Conservation (phyloP, 2,888 invertebrate genomes). For the Lingula anatina region DNA sequence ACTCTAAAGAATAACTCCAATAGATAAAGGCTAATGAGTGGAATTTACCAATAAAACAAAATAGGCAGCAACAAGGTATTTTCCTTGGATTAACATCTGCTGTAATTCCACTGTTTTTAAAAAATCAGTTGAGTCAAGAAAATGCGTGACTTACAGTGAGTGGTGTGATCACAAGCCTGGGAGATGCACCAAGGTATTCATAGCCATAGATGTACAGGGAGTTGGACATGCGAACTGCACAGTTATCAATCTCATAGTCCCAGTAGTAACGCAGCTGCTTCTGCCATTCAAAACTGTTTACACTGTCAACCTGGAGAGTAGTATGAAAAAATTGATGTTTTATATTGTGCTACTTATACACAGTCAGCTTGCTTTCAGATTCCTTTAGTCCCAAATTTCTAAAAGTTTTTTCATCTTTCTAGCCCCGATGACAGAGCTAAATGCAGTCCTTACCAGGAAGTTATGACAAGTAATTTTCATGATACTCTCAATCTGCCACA, state of each 20-base stretch:
- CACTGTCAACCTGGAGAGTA: conserved; percentile 48
- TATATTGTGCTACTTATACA: not conserved
- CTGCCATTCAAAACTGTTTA: conserved; percentile 79
- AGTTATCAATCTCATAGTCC: conserved; percentile 72
- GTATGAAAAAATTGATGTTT: not conserved
- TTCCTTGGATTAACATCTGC: not conserved
- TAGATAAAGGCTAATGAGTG: not conserved
- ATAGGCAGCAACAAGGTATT: not conserved
- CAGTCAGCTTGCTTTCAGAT: not conserved
- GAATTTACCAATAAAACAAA: not conserved
- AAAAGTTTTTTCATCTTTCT: not conserved
- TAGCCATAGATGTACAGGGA: conserved; percentile 51
- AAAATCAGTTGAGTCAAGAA: too few relatives aligned
- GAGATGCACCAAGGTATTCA: conserved; percentile 53
- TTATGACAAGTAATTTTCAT: not conserved
- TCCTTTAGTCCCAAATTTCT: not conserved
- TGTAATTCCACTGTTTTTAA: too few relatives aligned
- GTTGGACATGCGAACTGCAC: conserved; percentile 61
- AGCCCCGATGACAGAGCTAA: too few relatives aligned
- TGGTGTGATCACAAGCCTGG: conserved; percentile 54
- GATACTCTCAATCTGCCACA: not conserved
- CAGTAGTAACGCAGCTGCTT: conserved; percentile 88
- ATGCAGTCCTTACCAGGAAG: too few relatives aligned
- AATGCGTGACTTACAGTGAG: conserved; percentile 51
- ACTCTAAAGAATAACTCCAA: not conserved